Conservation (phyloP, 2,888 invertebrate genomes). For the Camponotus fellah region DNA sequence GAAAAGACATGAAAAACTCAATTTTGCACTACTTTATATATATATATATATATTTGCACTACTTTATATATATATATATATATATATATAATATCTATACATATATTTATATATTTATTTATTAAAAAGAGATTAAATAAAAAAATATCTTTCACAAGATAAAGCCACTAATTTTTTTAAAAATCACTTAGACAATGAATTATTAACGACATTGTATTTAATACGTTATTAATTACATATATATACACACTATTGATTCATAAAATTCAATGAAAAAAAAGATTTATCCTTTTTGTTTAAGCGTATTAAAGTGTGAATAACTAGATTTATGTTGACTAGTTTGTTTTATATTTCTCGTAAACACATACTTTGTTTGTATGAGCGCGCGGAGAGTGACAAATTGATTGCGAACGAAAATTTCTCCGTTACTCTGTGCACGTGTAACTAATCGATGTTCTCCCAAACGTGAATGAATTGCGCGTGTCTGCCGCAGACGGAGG, state of each 20-base stretch:
- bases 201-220: too few species aligned
- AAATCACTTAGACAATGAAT: too few species aligned
- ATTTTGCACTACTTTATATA: neutral
- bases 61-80: too few species aligned
- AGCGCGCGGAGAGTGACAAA: constrained; percentile 3
- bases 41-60: too few species aligned
- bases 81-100: too few species aligned
- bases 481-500: constrained; percentile 39
- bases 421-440: neutral
- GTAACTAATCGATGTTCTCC: constrained; percentile 38
- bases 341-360: neutral
- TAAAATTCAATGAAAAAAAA: neutral
- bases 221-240: too few species aligned
- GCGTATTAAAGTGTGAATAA: neutral
- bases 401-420: constrained; percentile 22
- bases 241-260: neutral
- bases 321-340: neutral
- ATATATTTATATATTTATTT: too few species aligned
- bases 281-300: neutral
- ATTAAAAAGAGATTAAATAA: too few species aligned
- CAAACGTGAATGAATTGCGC: constrained; percentile 46
- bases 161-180: too few species aligned
- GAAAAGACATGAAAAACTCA: neutral
- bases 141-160: too few species aligned
- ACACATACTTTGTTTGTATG: neutral